A percentile compares a stretch with the other conserved stretches of the same genome.
Conservation (phyloP, 2,888 invertebrate species). For the Apodemia hepburni region DNA sequence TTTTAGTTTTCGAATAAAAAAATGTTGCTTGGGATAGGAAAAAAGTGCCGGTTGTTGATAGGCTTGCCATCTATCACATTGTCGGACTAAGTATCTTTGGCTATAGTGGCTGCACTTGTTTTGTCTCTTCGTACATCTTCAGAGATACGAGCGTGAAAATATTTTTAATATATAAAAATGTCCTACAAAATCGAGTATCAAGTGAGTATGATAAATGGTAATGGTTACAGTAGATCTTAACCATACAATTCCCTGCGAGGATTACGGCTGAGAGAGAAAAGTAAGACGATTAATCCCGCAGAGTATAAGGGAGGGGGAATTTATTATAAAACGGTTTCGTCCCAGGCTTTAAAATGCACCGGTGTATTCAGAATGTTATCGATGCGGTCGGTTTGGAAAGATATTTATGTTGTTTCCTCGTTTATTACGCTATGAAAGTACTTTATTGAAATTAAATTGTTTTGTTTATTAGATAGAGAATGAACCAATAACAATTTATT, state of each 20-base stretch:
- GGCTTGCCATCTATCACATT: no score
- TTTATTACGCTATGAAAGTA: constrained; percentile 35
- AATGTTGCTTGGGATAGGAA: no score
- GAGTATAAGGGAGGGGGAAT: constrained; percentile 61
- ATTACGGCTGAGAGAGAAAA: constrained; percentile 71
- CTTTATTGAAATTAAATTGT: constrained; percentile 37
- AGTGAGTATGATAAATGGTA: constrained; percentile 43
- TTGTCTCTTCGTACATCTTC: no score
- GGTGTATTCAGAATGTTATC: constrained; percentile 43
- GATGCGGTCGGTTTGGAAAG: constrained; percentile 42
- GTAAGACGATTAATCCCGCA: constrained; percentile 77
- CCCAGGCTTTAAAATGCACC: constrained; percentile 54
- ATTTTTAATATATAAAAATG: constrained; percentile 7
- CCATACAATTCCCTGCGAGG: constrained; percentile 71
- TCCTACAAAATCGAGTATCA: constrained; percentile 25
- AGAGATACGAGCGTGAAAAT: no score
- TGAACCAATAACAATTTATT: constrained; percentile 19
- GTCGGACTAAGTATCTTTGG: no score
- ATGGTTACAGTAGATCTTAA: constrained; percentile 52
- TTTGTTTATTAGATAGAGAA: constrained; percentile 35
- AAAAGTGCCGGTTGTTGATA: no score
- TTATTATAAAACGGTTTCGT: constrained; percentile 73
- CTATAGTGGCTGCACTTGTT: no score
- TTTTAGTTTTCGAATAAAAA: no score
- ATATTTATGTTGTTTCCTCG: constrained; percentile 38